phyloP scores from a whole-genome alignment of 2,113 vertebrate species.

The Rhabdornis inornatus region DNA sequence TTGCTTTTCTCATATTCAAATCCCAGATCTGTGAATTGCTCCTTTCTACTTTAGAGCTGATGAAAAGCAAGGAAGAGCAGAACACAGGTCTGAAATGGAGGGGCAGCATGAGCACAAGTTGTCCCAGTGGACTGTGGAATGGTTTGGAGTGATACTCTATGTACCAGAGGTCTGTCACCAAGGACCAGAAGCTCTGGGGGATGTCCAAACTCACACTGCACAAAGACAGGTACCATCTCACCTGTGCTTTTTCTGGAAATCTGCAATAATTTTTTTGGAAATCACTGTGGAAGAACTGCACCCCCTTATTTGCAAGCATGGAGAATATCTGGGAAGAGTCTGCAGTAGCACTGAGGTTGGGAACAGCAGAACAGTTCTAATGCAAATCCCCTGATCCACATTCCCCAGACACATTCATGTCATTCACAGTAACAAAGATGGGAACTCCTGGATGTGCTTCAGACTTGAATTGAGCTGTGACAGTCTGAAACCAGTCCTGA shows the following conservation, averaged over 20 bases:
- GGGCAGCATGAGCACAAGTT: not conserved
- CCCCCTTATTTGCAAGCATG: not conserved
- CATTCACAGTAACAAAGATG: not conserved
- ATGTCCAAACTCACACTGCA: not conserved
- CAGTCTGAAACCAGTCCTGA: not conserved
- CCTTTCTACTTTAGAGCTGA: not conserved
- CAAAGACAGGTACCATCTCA: not conserved
- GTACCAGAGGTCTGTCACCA: not conserved
- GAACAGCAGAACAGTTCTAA: not conserved
- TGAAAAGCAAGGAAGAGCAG: not conserved
- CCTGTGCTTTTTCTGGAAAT: not conserved
- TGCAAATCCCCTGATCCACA: not conserved
- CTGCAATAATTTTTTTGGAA: not conserved
- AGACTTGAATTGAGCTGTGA: not conserved
- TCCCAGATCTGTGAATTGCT: not conserved
- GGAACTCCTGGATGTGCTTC: not conserved
- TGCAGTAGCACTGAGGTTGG: not conserved
- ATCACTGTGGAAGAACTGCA: not conserved
- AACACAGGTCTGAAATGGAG: not conserved
- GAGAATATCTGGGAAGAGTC: not conserved
- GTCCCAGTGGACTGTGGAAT: not conserved
- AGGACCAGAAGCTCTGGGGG: not conserved
- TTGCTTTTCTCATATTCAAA: constrained; percentile 4
- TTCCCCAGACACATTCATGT: not conserved
- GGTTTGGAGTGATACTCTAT: not conserved